phyloP scores from a whole-genome alignment of 2,888 invertebrate species.

The Julus scandinavius region DNA sequence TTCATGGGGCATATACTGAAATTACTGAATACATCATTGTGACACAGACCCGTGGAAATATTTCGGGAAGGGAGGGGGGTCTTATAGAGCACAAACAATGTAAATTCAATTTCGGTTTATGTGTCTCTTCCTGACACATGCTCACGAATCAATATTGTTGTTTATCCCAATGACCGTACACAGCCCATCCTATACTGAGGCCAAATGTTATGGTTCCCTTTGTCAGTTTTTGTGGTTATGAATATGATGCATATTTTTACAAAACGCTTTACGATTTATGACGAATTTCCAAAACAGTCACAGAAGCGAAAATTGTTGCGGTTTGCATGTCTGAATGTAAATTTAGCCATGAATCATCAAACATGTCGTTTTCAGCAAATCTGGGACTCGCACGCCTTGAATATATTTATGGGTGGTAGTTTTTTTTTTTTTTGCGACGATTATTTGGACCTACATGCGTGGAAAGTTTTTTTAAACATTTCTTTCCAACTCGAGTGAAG shows the following conservation, averaged over 20 bases:
- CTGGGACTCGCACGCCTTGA: background rate
- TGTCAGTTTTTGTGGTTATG: background rate
- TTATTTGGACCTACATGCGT: background rate
- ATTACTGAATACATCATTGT: background rate
- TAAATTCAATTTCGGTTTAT: background rate
- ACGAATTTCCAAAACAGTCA: background rate
- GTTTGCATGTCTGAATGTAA: conserved; percentile 18
- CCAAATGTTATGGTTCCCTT: background rate
- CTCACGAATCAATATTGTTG: background rate
- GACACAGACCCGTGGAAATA: background rate
- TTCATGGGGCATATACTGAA: background rate
- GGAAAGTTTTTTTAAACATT: background rate
- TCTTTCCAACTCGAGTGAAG: background rate
- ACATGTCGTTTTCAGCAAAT: background rate
- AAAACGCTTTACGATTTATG: background rate
- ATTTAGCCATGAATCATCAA: background rate
- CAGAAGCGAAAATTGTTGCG: background rate
- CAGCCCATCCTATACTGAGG: background rate
- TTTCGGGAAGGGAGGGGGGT: background rate
- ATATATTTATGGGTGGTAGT: background rate
- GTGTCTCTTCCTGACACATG: background rate
- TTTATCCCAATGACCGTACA: background rate
- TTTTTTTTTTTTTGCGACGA: background rate
- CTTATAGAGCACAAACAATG: background rate
- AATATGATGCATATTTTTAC: background rate